Conservation (phyloP, 2,797 vertebrate species). For the Bovichtus diacanthus region DNA sequence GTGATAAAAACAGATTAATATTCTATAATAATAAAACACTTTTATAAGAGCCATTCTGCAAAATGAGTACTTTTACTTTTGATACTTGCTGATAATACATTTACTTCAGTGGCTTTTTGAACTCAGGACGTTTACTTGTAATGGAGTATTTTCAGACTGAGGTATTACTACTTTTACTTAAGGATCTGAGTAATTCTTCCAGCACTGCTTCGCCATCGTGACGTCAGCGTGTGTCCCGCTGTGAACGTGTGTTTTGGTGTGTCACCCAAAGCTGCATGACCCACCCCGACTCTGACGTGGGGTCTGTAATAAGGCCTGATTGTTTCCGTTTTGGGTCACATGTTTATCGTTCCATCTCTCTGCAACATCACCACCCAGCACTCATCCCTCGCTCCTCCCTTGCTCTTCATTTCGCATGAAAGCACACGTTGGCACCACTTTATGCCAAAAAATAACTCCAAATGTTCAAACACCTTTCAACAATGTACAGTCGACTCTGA, state of each 20-base stretch:
- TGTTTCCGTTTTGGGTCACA: slow-evolving; percentile 78
- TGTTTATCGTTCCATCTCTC: slow-evolving; percentile 77
- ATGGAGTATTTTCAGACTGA: too few species aligned
- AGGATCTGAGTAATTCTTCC: too few species aligned
- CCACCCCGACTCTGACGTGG: slow-evolving; percentile 77
- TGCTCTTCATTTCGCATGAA: slow-evolving; percentile 18
- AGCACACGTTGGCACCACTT: not conserved
- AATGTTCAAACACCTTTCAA: slow-evolving; percentile 19
- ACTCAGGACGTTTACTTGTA: too few species aligned
- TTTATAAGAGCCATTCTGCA: too few species aligned
- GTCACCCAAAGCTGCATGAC: slow-evolving; percentile 48
- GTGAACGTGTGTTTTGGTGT: slow-evolving; percentile 54
- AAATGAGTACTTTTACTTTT: too few species aligned
- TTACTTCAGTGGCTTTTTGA: too few species aligned
- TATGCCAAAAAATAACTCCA: not conserved
- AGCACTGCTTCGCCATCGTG: too few species aligned
- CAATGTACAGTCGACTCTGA: not conserved
- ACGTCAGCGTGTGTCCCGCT: slow-evolving; percentile 3
- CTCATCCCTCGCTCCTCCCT: slow-evolving; percentile 30
- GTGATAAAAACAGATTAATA: too few species aligned
- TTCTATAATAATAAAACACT: too few species aligned
- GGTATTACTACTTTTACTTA: too few species aligned
- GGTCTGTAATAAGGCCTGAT: slow-evolving; percentile 79
- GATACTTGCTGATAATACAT: too few species aligned
- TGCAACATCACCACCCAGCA: slow-evolving; percentile 73